Conservation (phyloP, 1,140 invertebrate genomes). For the Cyphomyrmex costatus region DNA sequence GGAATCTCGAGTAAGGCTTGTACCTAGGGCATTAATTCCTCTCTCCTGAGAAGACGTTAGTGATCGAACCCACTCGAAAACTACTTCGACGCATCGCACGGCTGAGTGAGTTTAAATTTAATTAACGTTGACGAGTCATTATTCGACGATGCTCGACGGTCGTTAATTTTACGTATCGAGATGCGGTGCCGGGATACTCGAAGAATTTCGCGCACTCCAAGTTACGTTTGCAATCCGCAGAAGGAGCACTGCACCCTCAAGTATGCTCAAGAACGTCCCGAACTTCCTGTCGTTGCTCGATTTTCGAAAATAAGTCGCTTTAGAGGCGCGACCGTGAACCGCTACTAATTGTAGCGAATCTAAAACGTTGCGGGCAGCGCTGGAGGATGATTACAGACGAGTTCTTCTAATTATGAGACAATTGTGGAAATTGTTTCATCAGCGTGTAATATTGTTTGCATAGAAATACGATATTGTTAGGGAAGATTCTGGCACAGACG, state of each 20-base stretch:
- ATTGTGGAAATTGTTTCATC: conserved; percentile 35
- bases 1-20: background rate
- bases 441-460: conserved; percentile 2
- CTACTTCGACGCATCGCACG: conserved; percentile 47
- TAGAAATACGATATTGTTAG: conserved; percentile 20
- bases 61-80: conserved; percentile 61
- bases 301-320: conserved; percentile 34
- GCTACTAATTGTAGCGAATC: background rate
- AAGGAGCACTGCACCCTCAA: background rate
- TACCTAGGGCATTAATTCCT: conserved; percentile 29
- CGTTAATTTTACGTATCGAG: conserved; percentile 63
- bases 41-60: conserved; percentile 33
- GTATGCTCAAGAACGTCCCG: background rate
- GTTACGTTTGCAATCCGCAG: background rate
- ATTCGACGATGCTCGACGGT: conserved; percentile 50
- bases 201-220: conserved; percentile 47
- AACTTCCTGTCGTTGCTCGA: conserved; percentile 30
- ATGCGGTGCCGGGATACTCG: conserved; percentile 40
- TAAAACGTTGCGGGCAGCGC: background rate
- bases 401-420: conserved; percentile 31
- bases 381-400: background rate
- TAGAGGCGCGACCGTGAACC: background rate
- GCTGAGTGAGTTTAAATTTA: conserved; percentile 54
- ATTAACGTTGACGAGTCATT: conserved; percentile 62
- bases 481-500: background rate